Conservation (phyloP, 2,888 invertebrate genomes). For the Perithous albicinctus region DNA sequence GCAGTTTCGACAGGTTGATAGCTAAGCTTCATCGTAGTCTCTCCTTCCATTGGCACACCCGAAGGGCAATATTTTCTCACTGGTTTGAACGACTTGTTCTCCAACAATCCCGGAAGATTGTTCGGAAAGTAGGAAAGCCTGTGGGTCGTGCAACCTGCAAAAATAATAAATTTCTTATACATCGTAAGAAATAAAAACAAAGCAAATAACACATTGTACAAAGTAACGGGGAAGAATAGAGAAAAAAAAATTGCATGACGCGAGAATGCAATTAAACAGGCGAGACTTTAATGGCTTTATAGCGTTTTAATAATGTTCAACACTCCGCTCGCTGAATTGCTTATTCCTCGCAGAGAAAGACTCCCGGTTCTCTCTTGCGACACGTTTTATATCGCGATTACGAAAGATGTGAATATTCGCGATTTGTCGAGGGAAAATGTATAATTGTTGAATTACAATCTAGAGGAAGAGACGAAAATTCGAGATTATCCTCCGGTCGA, state of each 20-base stretch:
- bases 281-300: conserved; percentile 17
- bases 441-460: conserved; percentile 69
- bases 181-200: neutral
- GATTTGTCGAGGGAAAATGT: neutral
- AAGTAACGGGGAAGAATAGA: no score
- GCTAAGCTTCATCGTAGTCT: conserved; percentile 86
- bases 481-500: conserved; percentile 72
- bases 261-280: conserved; percentile 16
- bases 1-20: conserved; percentile 85
- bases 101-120: conserved; percentile 85
- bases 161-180: neutral
- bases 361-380: conserved; percentile 12
- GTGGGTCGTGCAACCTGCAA: conserved; percentile 87
- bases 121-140: conserved; percentile 87
- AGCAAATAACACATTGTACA: neutral
- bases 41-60: conserved; percentile 86
- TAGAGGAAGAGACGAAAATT: conserved; percentile 70
- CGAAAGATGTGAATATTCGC: conserved; percentile 17
- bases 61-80: conserved; percentile 85
- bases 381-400: conserved; percentile 47
- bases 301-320: conserved; percentile 10
- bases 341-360: conserved; percentile 15
- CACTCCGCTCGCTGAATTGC: conserved; percentile 10
- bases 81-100: conserved; percentile 85
- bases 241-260: neutral